phyloP scores from a whole-genome alignment of 30 jellyfish, hydroid and myxozoan species.

The Clytia hemisphaerica region DNA sequence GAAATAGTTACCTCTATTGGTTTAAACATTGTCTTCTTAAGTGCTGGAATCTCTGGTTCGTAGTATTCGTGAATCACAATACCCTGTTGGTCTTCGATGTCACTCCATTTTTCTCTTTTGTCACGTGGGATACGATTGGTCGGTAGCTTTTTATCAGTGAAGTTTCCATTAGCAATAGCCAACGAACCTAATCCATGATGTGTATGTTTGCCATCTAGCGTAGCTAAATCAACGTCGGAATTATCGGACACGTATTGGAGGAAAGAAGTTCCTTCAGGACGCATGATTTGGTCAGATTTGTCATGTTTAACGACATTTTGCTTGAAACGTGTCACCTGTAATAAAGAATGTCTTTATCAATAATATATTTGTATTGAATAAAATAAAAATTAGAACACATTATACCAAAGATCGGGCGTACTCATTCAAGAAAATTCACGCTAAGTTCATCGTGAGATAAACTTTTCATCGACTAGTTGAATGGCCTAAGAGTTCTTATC shows the following conservation, averaged over 20 bases:
- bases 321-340: background rate
- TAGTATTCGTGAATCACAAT: background rate
- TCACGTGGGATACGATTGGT: background rate
- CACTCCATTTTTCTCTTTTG: background rate
- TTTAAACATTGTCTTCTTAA: background rate
- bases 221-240: constrained; percentile 7
- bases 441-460: too few relatives aligned
- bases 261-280: constrained; percentile 16
- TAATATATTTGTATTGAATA: too few relatives aligned
- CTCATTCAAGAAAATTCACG: too few relatives aligned
- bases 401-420: too few relatives aligned
- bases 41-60: background rate
- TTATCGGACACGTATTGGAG: too few relatives aligned
- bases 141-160: background rate
- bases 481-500: too few relatives aligned
- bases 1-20: too few relatives aligned
- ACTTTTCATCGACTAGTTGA: too few relatives aligned
- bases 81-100: constrained; percentile 32
- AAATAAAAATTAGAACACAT: too few relatives aligned
- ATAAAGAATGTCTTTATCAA: too few relatives aligned
- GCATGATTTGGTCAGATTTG: background rate
- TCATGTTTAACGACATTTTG: background rate
- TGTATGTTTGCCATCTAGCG: background rate
- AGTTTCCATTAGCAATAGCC: constrained; percentile 11
- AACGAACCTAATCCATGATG: constrained; percentile 6